Base-by-base conservation (phyloP, 2,113 vertebrate genomes). In the Percina caprodes region DNA sequence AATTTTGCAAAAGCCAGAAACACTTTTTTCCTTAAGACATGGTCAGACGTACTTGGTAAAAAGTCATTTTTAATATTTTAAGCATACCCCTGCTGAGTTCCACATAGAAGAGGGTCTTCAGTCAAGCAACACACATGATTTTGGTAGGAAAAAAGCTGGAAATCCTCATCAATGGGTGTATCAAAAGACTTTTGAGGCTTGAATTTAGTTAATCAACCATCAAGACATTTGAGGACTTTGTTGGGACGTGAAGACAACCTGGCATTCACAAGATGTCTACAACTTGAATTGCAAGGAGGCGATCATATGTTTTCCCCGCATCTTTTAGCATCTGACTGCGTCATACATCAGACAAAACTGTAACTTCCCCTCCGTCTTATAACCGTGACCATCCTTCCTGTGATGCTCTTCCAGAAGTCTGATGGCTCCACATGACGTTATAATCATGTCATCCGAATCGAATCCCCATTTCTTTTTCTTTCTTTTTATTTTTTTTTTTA, bases 321-420 rank as follows among this genome's bases (percentile, higher is more conserved):
- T 69, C 21, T 56, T 33, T 67, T 6, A 73, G 23, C 49, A 6
- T 35, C 59, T 39, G 54, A 60, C 51, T 3, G 11, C 74, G 19
- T 60, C 62, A 19, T 39, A 51, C 74, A 82, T 84, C 68, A 86
- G 69, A 75, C 67, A 35, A 55, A 84, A 77, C 68, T 70, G 76
- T 83, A 54, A 56, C 82, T 79, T 82, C 79, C 82, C 70, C 71
- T 82, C 68, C 49, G 1, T 74, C 70, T 84, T 51, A 82, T 2
- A 83, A 58, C 77, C 75, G 1, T 88, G 84, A 87, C 86, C 72
- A 1, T 78, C 80, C 52, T 30, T 69, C 72, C 78, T 90, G 60
- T 90, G 82, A 90, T 69, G 54, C 75, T 74, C 68, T 60, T 91
- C 80, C 87, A 91, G 69, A 55, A 54, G 66, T 77, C 72, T 75